phyloP scores from a whole-genome alignment of 2,888 invertebrate species.

The Lithophane leautieri region DNA sequence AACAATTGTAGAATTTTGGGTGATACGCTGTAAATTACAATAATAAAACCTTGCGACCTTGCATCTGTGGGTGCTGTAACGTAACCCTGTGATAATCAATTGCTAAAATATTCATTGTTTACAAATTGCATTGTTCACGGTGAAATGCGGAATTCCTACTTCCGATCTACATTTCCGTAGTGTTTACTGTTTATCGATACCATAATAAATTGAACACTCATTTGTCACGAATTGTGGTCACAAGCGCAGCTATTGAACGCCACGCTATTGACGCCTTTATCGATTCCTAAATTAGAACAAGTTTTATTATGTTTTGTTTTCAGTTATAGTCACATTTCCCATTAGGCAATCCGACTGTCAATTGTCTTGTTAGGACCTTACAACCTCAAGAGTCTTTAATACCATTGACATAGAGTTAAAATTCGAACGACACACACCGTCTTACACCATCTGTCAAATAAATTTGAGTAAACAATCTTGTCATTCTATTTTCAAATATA shows the following conservation, averaged over 20 bases:
- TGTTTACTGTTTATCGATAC: slow-evolving; percentile 10
- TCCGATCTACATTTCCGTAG: slow-evolving; percentile 24
- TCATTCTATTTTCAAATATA: slow-evolving; percentile 18
- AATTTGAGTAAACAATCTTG: slow-evolving; percentile 12
- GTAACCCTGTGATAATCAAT: slow-evolving; percentile 25
- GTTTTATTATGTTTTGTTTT: slow-evolving; percentile 9
- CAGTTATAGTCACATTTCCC: background rate
- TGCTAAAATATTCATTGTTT: slow-evolving; percentile 47
- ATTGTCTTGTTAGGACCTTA: slow-evolving; percentile 4
- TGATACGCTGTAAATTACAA: slow-evolving; percentile 25
- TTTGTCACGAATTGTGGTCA: background rate
- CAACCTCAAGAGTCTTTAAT: background rate
- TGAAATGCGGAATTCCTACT: slow-evolving; percentile 57
- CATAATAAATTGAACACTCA: slow-evolving; percentile 15
- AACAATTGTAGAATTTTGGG: background rate
- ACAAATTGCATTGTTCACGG: slow-evolving; percentile 33
- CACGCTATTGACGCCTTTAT: background rate
- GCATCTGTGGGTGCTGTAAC: slow-evolving; percentile 1
- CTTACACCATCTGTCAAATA: slow-evolving; percentile 21
- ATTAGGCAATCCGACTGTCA: background rate
- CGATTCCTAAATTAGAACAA: background rate
- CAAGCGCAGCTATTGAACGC: background rate
- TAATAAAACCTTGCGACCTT: slow-evolving; percentile 39
- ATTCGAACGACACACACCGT: slow-evolving; percentile 1
- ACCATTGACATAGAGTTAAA: background rate